phyloP scores from a whole-genome alignment of 2,113 vertebrate genomes.

The Gasterosteus nipponicus region DNA sequence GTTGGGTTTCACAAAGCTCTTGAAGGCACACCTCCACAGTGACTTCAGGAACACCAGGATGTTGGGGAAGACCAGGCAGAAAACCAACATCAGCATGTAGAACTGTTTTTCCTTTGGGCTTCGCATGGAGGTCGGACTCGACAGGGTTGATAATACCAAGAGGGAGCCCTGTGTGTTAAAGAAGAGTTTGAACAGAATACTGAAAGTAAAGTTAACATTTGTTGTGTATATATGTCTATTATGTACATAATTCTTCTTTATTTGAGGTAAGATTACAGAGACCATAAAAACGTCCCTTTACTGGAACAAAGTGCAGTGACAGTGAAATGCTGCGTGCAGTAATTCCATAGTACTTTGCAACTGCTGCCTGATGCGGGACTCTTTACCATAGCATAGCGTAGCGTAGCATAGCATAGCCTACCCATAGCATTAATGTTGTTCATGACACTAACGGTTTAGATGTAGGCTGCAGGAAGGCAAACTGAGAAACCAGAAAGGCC shows the following conservation, averaged over 20 bases:
- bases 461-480: too few species aligned
- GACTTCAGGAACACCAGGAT: slow-evolving; percentile 82
- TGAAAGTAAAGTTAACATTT: background rate
- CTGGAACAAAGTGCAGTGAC: background rate
- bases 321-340: background rate
- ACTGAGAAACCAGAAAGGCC: too few species aligned
- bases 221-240: too few species aligned
- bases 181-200: background rate
- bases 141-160: slow-evolving; percentile 73
- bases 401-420: background rate
- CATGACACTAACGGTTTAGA: background rate
- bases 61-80: slow-evolving; percentile 79
- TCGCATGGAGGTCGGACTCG: slow-evolving; percentile 67
- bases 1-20: slow-evolving; percentile 76
- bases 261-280: background rate
- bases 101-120: slow-evolving; percentile 69
- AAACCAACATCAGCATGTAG: slow-evolving; percentile 80
- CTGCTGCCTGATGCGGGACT: background rate
- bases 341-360: background rate
- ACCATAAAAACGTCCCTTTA: background rate
- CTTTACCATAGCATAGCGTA: background rate
- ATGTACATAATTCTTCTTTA: background rate
- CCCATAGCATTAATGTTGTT: background rate
- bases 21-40: slow-evolving; percentile 82
- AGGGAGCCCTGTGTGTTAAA: slow-evolving; percentile 72